Evolutionary conservation across 2,888 invertebrate species (phyloP).

Genomic region (Parelbella ahira): DNA sequence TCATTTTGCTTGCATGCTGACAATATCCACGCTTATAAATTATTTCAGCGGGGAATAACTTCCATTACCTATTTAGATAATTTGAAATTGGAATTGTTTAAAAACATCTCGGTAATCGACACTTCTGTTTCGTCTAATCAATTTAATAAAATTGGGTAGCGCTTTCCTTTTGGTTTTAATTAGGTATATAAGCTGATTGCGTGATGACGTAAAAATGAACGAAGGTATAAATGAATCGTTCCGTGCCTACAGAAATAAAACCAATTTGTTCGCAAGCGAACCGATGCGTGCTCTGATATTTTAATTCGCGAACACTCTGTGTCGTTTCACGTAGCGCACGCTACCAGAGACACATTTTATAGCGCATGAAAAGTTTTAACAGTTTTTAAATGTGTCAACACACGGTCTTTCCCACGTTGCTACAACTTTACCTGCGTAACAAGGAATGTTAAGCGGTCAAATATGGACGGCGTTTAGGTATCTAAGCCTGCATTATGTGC

Average conservation of each 20-base stretch:
- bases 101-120: no score
- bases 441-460: constrained; percentile 28
- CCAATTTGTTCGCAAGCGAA: constrained; percentile 19
- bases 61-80: no score
- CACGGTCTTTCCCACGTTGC: constrained; percentile 31
- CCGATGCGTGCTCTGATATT: constrained; percentile 20
- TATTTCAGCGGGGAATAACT: no score
- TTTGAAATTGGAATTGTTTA: no score
- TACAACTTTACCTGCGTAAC: constrained; percentile 26
- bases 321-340: constrained; percentile 16
- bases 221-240: no score
- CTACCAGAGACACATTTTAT: constrained; percentile 30
- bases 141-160: no score
- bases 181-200: no score
- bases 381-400: constrained; percentile 28
- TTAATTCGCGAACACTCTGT: constrained; percentile 21
- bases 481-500: constrained; percentile 33
- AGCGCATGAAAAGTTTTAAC: constrained; percentile 28
- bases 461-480: constrained; percentile 19
- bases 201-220: no score
- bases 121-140: no score
- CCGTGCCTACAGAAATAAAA: constrained; percentile 12
- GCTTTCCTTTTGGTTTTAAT: no score
- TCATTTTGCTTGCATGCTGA: neutral
- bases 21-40: no score